A percentile compares a stretch with the other conserved stretches of the same genome.
phyloP scores from a whole-genome alignment of 2,888 invertebrate genomes.

The Cephus pulcher region DNA sequence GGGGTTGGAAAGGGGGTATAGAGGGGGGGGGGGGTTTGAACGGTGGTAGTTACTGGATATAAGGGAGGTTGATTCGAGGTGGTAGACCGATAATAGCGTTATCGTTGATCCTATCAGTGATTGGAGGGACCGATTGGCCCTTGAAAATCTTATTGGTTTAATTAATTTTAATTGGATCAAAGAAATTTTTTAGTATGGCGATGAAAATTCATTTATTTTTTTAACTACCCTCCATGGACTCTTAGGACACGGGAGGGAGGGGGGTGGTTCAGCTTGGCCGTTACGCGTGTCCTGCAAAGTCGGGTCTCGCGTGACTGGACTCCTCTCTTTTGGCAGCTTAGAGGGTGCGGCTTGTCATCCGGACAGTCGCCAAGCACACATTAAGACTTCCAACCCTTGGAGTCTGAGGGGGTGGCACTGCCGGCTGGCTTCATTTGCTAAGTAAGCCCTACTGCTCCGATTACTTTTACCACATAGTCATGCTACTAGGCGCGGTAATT shows the following conservation, averaged over 20 bases:
- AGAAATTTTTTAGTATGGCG: background rate
- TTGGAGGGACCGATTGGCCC: conserved; percentile 2
- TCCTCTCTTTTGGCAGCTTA: background rate
- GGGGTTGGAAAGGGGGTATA: background rate
- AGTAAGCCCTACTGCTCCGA: conserved; percentile 23
- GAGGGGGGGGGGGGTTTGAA: background rate
- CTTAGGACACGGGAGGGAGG: background rate
- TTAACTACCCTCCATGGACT: background rate
- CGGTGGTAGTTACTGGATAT: background rate
- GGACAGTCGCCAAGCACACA: conserved; percentile 31
- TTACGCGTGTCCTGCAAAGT: conserved; percentile 32
- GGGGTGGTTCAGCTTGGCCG: conserved; percentile 20
- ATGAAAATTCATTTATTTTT: background rate
- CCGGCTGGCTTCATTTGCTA: conserved; percentile 37
- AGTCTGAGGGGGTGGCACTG: conserved; percentile 7
- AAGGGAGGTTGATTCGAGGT: background rate
- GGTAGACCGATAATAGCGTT: conserved; percentile 29
- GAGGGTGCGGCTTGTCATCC: conserved; percentile 45
- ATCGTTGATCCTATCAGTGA: conserved; percentile 27
- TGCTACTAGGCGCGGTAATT: conserved; percentile 17
- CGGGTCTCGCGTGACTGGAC: conserved; percentile 50
- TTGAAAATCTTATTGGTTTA: background rate
- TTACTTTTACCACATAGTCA: conserved; percentile 16
- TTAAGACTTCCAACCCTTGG: conserved; percentile 43
- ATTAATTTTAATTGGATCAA: background rate